phyloP scores from a whole-genome alignment of 1,140 invertebrate genomes.

The Hypothenemus hampei region DNA sequence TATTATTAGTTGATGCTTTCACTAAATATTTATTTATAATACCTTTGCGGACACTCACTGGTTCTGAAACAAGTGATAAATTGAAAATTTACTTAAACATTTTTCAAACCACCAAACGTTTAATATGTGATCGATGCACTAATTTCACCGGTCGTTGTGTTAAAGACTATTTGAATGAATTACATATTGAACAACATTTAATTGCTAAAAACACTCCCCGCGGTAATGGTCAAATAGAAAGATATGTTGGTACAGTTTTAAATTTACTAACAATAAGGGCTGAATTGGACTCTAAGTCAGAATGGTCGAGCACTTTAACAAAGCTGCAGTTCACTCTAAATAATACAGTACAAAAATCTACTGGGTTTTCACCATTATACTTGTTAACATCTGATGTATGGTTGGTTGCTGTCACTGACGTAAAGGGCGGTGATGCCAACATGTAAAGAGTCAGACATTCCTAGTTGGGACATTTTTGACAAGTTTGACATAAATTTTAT shows the following conservation, averaged over 20 bases:
- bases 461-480: too few relatives aligned
- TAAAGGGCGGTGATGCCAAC: slow-evolving; percentile 1
- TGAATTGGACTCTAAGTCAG: slow-evolving; percentile 29
- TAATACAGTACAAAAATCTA: slow-evolving; percentile 25
- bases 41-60: background rate
- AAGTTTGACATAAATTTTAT: too few relatives aligned
- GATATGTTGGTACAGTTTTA: slow-evolving; percentile 38
- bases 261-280: slow-evolving; percentile 39
- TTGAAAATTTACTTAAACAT: slow-evolving; percentile 4
- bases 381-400: too few relatives aligned
- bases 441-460: too few relatives aligned
- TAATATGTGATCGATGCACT: background rate
- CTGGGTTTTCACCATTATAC: background rate
- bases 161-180: background rate
- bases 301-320: slow-evolving; percentile 40
- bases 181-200: slow-evolving; percentile 4
- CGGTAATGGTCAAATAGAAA: too few relatives aligned
- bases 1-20: too few relatives aligned
- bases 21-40: slow-evolving; percentile 5
- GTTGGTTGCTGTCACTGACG: too few relatives aligned
- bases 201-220: too few relatives aligned
- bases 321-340: slow-evolving; percentile 41
- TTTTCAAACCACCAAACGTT: background rate
- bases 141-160: slow-evolving; percentile 7
- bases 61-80: background rate